Evolutionary conservation across 2,888 invertebrate genomes (phyloP), one percentile per base, ranked within the genome.

Genomic region (Xestia rhomboidea): DNA sequence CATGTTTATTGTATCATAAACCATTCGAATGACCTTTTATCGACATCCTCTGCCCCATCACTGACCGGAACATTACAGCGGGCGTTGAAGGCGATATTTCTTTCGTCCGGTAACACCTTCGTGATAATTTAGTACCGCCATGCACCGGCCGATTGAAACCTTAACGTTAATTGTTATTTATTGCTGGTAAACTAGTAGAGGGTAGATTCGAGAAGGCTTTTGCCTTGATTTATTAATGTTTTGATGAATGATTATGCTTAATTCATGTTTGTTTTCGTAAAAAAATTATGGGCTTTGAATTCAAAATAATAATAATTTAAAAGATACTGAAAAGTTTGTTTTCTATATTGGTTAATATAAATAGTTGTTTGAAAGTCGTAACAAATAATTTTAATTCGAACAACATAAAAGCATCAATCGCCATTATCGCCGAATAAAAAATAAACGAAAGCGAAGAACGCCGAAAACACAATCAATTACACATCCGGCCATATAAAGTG

Each of bases 21-120:
- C 49, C 34, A 73, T 49, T 76, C 34, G 63, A 60, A 62, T 60
- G 75, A 44, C 68, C 63, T 81, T 77, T 80, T 81, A 89, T 83
- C 83, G 87, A 86, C 54, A 84, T 38, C 0, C 68, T 30, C 6
- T 21, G 24, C 34, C 75, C 54, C 91, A 91, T n/a, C 93, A 85
- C 94, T 95, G 91, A 24, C 76, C 82, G 84, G 85, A 90, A 90
- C 90, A 89, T 90, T 91, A 91, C 88, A 87, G 88, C 89, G 90
- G 87, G 89, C 90, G 94, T 91, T 92, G 93, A 93, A 89, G 91
- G 95, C 92, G 88, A 95, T 96, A 96, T 95, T 96, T 96, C 95
- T 96, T 95, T 95, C 89, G 91, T 88, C 92, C 93, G 91, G 91
- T 90, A 92, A 84, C 90, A 89, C 91, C 90, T 91, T 89, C 90